phyloP scores from a whole-genome alignment of 2,888 invertebrate species.

The Macrosiphum euphorbiae region DNA sequence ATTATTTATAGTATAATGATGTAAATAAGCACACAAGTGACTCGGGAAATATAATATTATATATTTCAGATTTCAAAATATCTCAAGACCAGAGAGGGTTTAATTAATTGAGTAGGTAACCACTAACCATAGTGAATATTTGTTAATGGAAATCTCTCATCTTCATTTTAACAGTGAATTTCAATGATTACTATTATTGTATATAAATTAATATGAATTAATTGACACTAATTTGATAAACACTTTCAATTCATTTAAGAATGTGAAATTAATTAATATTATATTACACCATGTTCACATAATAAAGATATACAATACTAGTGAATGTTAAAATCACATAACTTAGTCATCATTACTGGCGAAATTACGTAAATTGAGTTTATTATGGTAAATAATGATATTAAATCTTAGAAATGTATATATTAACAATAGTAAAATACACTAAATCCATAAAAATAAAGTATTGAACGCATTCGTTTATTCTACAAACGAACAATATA shows the following conservation, averaged over 20 bases:
- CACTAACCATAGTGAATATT: not conserved
- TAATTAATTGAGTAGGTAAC: conserved; percentile 28
- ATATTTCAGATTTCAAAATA: conserved; percentile 9
- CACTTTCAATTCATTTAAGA: not conserved
- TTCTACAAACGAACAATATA: not conserved
- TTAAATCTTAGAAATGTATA: not conserved
- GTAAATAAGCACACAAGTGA: conserved; percentile 2
- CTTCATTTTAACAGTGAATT: not conserved
- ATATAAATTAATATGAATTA: not conserved
- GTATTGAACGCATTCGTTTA: not conserved
- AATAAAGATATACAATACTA: not conserved
- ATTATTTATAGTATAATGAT: conserved; percentile 8
- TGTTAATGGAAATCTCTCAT: not conserved
- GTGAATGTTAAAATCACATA: not conserved
- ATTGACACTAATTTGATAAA: not conserved
- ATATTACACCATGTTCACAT: not conserved
- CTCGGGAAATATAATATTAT: not conserved
- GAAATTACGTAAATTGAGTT: not conserved
- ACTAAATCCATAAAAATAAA: not conserved
- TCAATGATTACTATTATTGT: not conserved
- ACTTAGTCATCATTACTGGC: not conserved
- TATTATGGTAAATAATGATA: not conserved
- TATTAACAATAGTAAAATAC: not conserved
- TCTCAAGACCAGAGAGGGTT: not conserved
- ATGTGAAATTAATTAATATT: not conserved